Conservation (phyloP, 2,113 vertebrate genomes). For the Mesoclemmys tuberculata region DNA sequence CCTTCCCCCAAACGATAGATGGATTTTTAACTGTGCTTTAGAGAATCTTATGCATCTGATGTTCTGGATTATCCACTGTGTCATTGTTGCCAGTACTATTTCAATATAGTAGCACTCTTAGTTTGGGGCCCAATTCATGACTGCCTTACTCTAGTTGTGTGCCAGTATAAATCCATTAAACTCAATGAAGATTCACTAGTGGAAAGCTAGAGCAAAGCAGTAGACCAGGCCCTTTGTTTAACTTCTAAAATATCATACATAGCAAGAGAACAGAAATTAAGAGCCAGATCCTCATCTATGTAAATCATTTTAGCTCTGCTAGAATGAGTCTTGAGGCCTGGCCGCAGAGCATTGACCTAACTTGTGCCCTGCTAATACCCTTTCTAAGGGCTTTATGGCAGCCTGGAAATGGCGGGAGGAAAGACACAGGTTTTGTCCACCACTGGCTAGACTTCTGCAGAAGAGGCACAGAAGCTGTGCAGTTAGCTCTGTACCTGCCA, state of each 20-base stretch:
- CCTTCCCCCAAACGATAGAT: background rate
- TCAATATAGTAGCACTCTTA: background rate
- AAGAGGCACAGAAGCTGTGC: fast-evolving
- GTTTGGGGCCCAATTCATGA: background rate
- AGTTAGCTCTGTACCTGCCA: fast-evolving
- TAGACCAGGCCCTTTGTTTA: constrained; percentile 34
- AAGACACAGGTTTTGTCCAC: constrained; percentile 1
- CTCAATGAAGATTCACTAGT: constrained; percentile 5
- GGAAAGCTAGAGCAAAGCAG: constrained; percentile 21
- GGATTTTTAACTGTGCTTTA: background rate
- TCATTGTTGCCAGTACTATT: background rate
- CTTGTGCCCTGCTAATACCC: background rate
- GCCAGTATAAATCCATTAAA: background rate
- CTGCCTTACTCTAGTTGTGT: background rate
- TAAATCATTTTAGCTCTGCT: constrained; percentile 50
- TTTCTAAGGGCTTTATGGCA: background rate
- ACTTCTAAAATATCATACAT: constrained; percentile 39
- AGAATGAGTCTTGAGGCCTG: constrained; percentile 51
- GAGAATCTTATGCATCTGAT: background rate
- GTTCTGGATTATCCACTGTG: background rate
- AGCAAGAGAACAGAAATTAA: constrained; percentile 53
- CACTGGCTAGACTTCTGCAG: fast-evolving
- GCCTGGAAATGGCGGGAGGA: constrained; percentile 42
- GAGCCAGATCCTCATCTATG: constrained; percentile 57
- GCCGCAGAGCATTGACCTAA: constrained; percentile 39